Percentiles rank a stretch among this genome's conserved stretches.
Evolutionary conservation across 1,140 invertebrate species (phyloP).

Genomic region (Bemisia tabaci): DNA sequence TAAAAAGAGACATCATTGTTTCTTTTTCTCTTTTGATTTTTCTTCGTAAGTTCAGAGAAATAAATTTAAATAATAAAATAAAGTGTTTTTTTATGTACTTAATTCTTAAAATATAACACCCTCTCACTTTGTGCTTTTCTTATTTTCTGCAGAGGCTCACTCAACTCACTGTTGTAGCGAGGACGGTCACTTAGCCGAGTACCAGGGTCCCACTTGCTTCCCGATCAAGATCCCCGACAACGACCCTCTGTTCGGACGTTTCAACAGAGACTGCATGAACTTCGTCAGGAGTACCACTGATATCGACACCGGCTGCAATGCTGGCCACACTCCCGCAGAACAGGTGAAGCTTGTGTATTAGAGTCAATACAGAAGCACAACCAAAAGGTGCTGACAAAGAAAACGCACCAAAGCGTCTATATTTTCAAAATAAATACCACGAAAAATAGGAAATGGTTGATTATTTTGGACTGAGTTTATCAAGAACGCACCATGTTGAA

Average conservation of each 20-base stretch:
- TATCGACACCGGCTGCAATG: constrained; percentile 46
- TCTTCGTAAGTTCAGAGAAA: too few species aligned
- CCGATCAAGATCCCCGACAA: constrained; percentile 69
- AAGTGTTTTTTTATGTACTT: too few species aligned
- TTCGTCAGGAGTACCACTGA: constrained; percentile 68
- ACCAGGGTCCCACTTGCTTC: constrained; percentile 47
- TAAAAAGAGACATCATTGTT: too few species aligned
- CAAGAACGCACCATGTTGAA: too few species aligned
- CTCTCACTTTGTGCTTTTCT: too few species aligned
- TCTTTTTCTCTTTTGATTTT: too few species aligned
- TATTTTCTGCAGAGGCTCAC: constrained; percentile 41
- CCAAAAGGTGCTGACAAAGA: background rate
- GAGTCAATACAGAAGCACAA: background rate
- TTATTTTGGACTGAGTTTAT: too few species aligned
- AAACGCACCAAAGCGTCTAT: background rate
- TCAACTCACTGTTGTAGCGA: constrained; percentile 50
- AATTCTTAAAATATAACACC: too few species aligned
- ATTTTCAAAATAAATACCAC: too few species aligned
- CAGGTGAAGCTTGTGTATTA: constrained; percentile 37
- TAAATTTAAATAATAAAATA: too few species aligned
- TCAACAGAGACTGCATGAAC: constrained; percentile 62
- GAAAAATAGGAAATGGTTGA: too few species aligned
- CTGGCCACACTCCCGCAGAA: constrained; percentile 44
- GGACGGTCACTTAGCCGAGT: constrained; percentile 36
- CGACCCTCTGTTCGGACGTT: constrained; percentile 61